Base-by-base conservation (phyloP, 2,797 vertebrate genomes). In the Pseudopleuronectes americanus region DNA sequence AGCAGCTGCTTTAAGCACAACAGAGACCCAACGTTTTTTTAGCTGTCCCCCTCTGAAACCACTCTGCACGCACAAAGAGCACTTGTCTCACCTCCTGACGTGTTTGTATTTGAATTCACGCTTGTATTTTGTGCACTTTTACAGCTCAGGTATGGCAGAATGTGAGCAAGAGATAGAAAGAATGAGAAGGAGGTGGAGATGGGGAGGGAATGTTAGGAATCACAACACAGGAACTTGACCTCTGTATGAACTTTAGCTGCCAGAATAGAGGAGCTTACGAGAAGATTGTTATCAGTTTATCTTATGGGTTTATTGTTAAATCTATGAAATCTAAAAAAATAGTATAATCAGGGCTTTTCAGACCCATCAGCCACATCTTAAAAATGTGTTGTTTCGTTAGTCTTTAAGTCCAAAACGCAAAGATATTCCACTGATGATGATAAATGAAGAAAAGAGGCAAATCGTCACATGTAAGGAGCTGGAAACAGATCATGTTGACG, bases 181-280 rank as follows among this genome's bases (percentile, higher is more conserved):
- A 71, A 56, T 14, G 56, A 77, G 65, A 56, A 4, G 60, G 24
- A 62, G 57, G 68, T 57, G 74, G 77, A 79, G 61, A 8, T 2
- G 28, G 28, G 55, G 47, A 23, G 64, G 64, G 88, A 82, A 87
- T 76, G 75, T 70, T 66, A 68, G 71, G 66, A 89, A 89, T 86
- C 70, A 79, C 79, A 89, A 77, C 81, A 76, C 67, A 81, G 72
- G 72, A 79, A 88, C 80, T 83, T 92, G 87, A 92, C 91, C 90
- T 84, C 55, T 52, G 21, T 14, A 43, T 90, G 91, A 93, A 93
- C 92, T 84, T 59, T 3, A n/a, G 51, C 54, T 64, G 58, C 51
- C 59, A 57, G 69, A 71, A 59, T 19, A 56, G 58, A 74, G 21
- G 24, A 67, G 60, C 26, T 60, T 54, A 38, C 24, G 14, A 63